These are phyloP conservation scores for Drosophila busckii DNA, from an alignment of 1,140 invertebrate genomes.

Conservation along the genomic window DNA sequence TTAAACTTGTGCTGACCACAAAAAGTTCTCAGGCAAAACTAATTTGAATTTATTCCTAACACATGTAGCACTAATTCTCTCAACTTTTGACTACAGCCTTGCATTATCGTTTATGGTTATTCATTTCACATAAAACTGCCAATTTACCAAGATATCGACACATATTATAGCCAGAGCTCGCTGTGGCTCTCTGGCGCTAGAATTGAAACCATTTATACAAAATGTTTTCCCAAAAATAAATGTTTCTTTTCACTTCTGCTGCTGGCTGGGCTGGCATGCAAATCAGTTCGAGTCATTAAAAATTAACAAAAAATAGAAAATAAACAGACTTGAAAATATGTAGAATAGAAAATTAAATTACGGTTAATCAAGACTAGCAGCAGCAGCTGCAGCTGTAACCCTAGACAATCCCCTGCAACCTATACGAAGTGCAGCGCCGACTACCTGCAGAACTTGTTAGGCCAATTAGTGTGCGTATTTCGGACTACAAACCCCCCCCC, in stretches of 20 bases:
- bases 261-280: too few species aligned
- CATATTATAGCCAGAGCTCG: too few species aligned
- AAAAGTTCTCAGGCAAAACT: too few species aligned
- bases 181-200: too few species aligned
- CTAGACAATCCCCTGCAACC: neutral
- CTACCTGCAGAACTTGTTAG: slow-evolving; percentile 31
- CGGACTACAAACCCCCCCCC: slow-evolving; percentile 30
- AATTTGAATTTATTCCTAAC: too few species aligned
- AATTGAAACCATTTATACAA: too few species aligned
- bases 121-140: slow-evolving; percentile 28
- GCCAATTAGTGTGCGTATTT: slow-evolving; percentile 56
- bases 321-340: slow-evolving; percentile 19
- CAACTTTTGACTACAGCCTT: slow-evolving; percentile 20
- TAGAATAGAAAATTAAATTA: slow-evolving; percentile 43
- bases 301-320: slow-evolving; percentile 18
- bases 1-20: too few species aligned
- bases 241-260: neutral
- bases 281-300: slow-evolving; percentile 24
- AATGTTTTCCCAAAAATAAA: too few species aligned
- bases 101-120: slow-evolving; percentile 23
- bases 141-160: too few species aligned
- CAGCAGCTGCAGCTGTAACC: slow-evolving; percentile 8
- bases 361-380: slow-evolving; percentile 27
- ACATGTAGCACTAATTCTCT: too few species aligned
- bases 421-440: neutral